Conservation (phyloP, 1,140 invertebrate species). For the Caerostris extrusa region DNA sequence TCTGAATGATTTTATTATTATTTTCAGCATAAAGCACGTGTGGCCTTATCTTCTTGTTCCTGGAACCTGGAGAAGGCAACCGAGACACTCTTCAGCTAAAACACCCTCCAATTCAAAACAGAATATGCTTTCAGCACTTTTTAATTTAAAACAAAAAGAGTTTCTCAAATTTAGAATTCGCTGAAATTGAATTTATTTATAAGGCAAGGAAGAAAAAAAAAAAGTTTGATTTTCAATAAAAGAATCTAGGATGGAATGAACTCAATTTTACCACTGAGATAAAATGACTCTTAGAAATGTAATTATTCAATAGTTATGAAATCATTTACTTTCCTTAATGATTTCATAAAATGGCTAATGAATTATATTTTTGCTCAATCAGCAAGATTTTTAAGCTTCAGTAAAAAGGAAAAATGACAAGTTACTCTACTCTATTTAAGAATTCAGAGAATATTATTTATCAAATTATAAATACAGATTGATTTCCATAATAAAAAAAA, state of each 20-base stretch:
- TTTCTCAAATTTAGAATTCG: slow-evolving; percentile 5
- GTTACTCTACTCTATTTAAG: background rate
- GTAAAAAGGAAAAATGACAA: background rate
- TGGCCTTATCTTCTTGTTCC: slow-evolving; percentile 92
- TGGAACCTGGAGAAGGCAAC: slow-evolving; percentile 86
- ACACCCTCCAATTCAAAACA: slow-evolving; percentile 32
- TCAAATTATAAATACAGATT: background rate
- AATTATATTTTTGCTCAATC: background rate
- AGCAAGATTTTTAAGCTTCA: background rate
- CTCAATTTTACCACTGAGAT: background rate
- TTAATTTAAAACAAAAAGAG: background rate
- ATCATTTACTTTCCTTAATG: background rate
- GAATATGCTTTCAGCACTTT: slow-evolving; percentile 36
- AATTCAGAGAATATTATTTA: background rate
- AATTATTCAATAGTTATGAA: background rate
- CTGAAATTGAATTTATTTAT: background rate
- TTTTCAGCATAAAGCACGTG: slow-evolving; percentile 86
- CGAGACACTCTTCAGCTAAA: slow-evolving; percentile 76
- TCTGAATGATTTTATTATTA: too few relatives aligned
- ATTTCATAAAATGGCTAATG: background rate
- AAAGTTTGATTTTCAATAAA: background rate
- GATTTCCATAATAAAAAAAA: background rate
- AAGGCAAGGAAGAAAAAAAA: background rate
- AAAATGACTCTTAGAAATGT: background rate
- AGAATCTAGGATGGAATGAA: background rate